These are phyloP conservation scores for Channa argus DNA, from an alignment of 2,113 vertebrate genomes.

Conservation along the genomic window DNA sequence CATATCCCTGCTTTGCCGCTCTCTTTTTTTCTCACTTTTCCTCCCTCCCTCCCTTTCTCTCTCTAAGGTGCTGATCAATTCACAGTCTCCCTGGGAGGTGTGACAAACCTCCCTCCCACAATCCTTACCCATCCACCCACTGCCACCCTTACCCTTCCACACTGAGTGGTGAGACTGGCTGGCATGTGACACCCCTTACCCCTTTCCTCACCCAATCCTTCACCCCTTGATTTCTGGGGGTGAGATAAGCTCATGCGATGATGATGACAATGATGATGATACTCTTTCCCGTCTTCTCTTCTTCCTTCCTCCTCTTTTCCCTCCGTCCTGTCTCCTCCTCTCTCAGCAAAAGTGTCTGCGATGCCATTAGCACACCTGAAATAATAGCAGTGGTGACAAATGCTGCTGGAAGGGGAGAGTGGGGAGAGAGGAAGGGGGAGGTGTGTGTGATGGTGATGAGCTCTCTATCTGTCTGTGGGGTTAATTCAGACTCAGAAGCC, in stretches of 20 bases:
- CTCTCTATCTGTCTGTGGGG: conserved; percentile 53
- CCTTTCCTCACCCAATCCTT: conserved; percentile 33
- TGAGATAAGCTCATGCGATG: conserved; percentile 15
- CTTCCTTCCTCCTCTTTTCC: conserved; percentile 27
- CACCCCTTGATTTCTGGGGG: conserved; percentile 20
- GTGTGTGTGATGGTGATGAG: conserved; percentile 53
- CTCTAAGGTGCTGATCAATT: conserved; percentile 87
- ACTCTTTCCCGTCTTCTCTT: conserved; percentile 5
- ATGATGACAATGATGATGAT: conserved; percentile 23
- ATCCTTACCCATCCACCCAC: conserved; percentile 44
- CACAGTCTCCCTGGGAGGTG: conserved; percentile 83
- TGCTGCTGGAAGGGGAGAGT: conserved; percentile 61
- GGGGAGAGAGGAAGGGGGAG: conserved; percentile 11
- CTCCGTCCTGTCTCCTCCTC: conserved; percentile 34
- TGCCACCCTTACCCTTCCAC: conserved; percentile 45
- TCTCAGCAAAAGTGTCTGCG: conserved; percentile 72
- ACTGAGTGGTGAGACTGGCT: conserved; percentile 55
- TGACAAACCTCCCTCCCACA: conserved; percentile 66
- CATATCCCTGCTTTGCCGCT: conserved; percentile 59
- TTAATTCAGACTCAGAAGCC: conserved; percentile 63
- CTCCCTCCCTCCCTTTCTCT: conserved; percentile 58
- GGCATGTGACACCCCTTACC: conserved; percentile 47
- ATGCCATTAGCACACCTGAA: conserved; percentile 87
- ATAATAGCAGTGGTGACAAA: conserved; percentile 82
- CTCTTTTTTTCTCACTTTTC: conserved; percentile 59